Percentiles rank a stretch among this genome's conserved stretches.
phyloP scores from a whole-genome alignment of 2,888 invertebrate genomes.

The Xanthostigma xanthostigma region DNA sequence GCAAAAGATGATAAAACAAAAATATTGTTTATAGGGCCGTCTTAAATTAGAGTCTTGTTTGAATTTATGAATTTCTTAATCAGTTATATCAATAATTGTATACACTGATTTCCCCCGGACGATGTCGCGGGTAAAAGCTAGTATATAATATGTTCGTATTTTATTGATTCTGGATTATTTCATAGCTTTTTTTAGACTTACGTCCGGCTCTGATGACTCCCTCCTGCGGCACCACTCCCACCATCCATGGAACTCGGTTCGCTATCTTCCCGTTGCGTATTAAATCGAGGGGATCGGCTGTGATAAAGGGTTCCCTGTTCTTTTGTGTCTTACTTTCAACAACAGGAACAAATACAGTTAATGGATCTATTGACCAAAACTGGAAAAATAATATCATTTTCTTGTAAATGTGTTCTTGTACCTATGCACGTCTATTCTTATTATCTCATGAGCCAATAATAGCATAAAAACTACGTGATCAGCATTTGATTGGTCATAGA shows the following conservation, averaged over 20 bases:
- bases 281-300: conserved; percentile 26
- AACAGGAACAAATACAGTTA: conserved; percentile 31
- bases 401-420: background rate
- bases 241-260: conserved; percentile 31
- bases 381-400: conserved; percentile 15
- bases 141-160: background rate
- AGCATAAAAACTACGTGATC: too few species aligned
- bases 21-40: too few species aligned
- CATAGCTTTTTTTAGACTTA: conserved; percentile 14
- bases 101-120: too few species aligned
- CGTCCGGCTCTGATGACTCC: conserved; percentile 32
- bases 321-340: conserved; percentile 24
- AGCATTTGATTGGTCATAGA: too few species aligned
- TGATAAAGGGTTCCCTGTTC: conserved; percentile 30
- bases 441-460: too few species aligned
- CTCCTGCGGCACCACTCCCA: conserved; percentile 31
- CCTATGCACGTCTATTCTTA: too few species aligned
- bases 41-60: too few species aligned
- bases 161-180: background rate
- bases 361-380: conserved; percentile 33
- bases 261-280: conserved; percentile 25
- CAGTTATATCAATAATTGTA: too few species aligned
- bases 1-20: too few species aligned
- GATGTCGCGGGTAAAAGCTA: too few species aligned
- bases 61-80: too few species aligned